These are phyloP conservation scores for Erebia ligea DNA, from an alignment of 2,888 invertebrate species.

Conservation along the genomic window DNA sequence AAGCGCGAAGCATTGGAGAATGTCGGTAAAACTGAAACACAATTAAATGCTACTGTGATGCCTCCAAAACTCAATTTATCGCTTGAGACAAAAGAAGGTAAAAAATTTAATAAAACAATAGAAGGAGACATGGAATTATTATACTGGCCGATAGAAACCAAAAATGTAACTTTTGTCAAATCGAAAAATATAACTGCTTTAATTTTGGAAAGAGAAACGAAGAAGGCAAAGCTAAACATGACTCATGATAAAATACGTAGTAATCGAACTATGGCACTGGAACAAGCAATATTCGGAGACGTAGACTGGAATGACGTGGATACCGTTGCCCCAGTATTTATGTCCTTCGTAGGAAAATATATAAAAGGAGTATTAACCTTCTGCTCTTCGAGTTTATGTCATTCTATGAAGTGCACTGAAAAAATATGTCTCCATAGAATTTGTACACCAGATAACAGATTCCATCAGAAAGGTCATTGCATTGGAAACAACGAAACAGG, in stretches of 20 bases:
- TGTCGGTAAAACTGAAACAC: slow-evolving; percentile 18
- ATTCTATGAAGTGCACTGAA: slow-evolving; percentile 72
- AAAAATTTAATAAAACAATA: slow-evolving; percentile 54
- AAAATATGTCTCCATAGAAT: slow-evolving; percentile 67
- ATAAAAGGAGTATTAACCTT: slow-evolving; percentile 70
- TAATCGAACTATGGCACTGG: slow-evolving; percentile 61
- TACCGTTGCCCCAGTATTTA: slow-evolving; percentile 67
- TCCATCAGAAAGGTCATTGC: slow-evolving; percentile 72
- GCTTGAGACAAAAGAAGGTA: slow-evolving; percentile 42
- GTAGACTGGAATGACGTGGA: slow-evolving; percentile 73
- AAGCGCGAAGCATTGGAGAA: slow-evolving; percentile 50
- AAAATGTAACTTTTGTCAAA: slow-evolving; percentile 41
- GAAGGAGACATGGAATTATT: slow-evolving; percentile 59
- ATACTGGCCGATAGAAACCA: slow-evolving; percentile 63
- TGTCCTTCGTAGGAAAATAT: slow-evolving; percentile 75
- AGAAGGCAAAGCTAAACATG: slow-evolving; percentile 65
- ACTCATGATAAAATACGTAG: slow-evolving; percentile 57
- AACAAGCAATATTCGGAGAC: slow-evolving; percentile 71
- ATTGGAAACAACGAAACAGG: slow-evolving; percentile 64
- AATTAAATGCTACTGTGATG: not conserved
- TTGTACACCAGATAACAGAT: slow-evolving; percentile 62
- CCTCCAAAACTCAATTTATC: slow-evolving; percentile 10
- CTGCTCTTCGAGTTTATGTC: slow-evolving; percentile 67
- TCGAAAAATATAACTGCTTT: slow-evolving; percentile 63
- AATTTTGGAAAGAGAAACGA: slow-evolving; percentile 65